These are phyloP conservation scores for Cinclus mexicanus DNA, from an alignment of 2,113 vertebrate species.

Conservation along the genomic window DNA sequence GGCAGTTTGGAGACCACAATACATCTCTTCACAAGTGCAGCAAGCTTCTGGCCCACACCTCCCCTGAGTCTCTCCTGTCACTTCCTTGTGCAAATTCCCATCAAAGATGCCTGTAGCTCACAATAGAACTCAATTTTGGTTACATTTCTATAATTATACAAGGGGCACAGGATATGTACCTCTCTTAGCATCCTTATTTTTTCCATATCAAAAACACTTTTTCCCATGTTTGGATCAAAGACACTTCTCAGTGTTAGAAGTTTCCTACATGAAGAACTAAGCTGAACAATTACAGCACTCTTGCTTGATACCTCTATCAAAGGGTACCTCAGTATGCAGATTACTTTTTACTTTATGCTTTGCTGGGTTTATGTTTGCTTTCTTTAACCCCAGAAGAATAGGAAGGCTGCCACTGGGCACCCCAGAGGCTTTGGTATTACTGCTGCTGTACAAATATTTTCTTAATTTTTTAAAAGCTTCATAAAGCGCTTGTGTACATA, in stretches of 20 bases:
- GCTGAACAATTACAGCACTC: neutral
- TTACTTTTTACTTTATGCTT: neutral
- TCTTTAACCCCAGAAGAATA: neutral
- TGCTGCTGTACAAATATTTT: neutral
- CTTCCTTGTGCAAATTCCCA: neutral
- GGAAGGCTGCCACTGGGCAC: neutral
- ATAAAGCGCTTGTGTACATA: neutral
- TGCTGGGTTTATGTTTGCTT: neutral
- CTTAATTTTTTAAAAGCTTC: neutral
- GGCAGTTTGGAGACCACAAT: neutral
- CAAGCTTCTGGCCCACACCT: neutral
- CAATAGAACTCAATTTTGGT: neutral
- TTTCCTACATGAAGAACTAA: neutral
- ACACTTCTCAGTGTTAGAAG: neutral
- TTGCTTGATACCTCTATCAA: neutral
- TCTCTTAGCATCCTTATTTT: neutral
- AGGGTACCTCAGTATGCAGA: fast-evolving
- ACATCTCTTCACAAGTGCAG: neutral
- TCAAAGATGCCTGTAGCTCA: neutral
- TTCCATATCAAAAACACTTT: neutral
- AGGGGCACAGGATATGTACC: neutral
- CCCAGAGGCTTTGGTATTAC: neutral
- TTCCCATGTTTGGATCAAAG: conserved; percentile 39
- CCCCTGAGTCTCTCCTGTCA: neutral
- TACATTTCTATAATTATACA: neutral